phyloP scores from a whole-genome alignment of 2,797 vertebrate genomes.

The Enteromius radiatus region DNA sequence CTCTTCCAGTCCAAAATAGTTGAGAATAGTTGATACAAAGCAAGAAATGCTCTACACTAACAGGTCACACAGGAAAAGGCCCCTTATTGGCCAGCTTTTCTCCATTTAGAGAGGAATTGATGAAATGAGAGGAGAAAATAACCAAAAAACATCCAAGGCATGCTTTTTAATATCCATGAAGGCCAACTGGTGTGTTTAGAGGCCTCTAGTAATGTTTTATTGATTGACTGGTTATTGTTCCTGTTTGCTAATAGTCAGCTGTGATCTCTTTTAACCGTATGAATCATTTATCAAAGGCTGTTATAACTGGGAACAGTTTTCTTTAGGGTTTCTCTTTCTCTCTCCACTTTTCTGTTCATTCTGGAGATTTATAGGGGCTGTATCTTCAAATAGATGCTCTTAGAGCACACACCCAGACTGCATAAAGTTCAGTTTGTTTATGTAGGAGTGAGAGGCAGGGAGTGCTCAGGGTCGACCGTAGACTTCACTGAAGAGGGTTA shows the following conservation, averaged over 20 bases:
- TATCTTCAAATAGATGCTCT: conserved; percentile 24
- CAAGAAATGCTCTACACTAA: not conserved
- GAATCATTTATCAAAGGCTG: conserved; percentile 64
- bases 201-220: conserved; percentile 59
- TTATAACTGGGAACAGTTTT: conserved; percentile 43
- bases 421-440: conserved; percentile 19
- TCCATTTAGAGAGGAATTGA: not conserved
- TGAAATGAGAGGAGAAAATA: not conserved
- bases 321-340: conserved; percentile 2
- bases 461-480: not conserved
- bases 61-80: not conserved
- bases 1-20: conserved; percentile 1
- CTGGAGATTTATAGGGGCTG: not conserved
- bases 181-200: conserved; percentile 39
- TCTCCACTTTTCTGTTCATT: conserved; percentile 44
- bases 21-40: conserved; percentile 30
- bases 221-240: conserved; percentile 60
- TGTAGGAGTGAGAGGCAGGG: not conserved
- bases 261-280: conserved; percentile 64
- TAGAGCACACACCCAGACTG: conserved; percentile 2
- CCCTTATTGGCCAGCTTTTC: not conserved
- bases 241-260: conserved; percentile 53
- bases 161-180: conserved; percentile 43
- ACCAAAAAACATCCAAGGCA: not conserved
- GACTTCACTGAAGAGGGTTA: not conserved